Evolutionary conservation across 2,797 vertebrate species (phyloP), one percentile per base, ranked within the genome.

Genomic region (Clarias platycephalus): DNA sequence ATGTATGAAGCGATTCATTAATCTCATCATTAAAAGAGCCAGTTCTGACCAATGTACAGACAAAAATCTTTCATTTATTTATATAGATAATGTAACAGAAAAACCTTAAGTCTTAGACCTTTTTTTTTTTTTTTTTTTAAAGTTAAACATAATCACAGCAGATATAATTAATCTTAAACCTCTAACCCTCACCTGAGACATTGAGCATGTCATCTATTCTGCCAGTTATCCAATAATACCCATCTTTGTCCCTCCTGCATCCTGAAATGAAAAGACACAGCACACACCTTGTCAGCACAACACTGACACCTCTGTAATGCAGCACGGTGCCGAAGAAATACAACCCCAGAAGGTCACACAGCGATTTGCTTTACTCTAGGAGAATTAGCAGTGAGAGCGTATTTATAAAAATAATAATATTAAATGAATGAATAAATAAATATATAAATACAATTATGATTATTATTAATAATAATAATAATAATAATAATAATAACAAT

Each of bases 181-280:
- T 57, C 26, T 31, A 57, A 22, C 53, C 53, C 53, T 76, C 74
- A 96, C 95, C 95, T 90, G 96, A 96, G 83, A 96, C 94, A 12
- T 96, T 96, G 83, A 96, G 91, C 95, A 96, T 96, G 92, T 96
- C 96, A 53, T 96, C 95, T 85, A 96, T 96, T 80, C 95, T 92
- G 72, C 96, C 96, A 6, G 96, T 96, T 89, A 96, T 95, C 96
- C 96, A 96, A 91, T 94, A 96, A 90, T 96, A 96, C 3, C 96
- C 95, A 16, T 96, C 95, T 89, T 94, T 95, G 83, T 96, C 96
- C 82, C 96, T 91, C 72, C 90, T 91, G 92, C 95, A 96, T 85
- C 95, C 95, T 96, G 90, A 82, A 80, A 86, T 82, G 63, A 62
- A 86, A 79, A 26, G 67, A 80, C 66, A 72, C 79, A 77, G 57